These are phyloP conservation scores for Macroramphosus scolopax DNA, from an alignment of 2,797 vertebrate species.

Conservation along the genomic window DNA sequence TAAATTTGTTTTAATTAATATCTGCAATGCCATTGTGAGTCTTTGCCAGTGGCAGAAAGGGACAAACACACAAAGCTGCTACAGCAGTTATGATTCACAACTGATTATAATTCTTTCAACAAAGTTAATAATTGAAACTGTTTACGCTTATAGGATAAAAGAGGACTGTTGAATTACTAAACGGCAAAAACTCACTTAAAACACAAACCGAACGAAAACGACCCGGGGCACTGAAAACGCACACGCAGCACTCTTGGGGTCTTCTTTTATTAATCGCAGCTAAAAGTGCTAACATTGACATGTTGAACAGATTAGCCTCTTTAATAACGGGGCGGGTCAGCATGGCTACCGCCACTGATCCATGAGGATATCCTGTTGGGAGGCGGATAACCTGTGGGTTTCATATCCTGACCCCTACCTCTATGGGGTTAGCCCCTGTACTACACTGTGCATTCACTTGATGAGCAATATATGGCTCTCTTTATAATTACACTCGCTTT, in stretches of 20 bases:
- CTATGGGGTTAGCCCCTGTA: constrained; percentile 37
- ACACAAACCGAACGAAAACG: constrained; percentile 76
- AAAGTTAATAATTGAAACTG: constrained; percentile 79
- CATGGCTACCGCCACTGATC: constrained; percentile 76
- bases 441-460: constrained; percentile 31
- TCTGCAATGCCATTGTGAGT: constrained; percentile 51
- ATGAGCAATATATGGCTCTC: neutral
- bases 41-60: constrained; percentile 62
- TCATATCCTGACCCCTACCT: constrained; percentile 64
- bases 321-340: constrained; percentile 83
- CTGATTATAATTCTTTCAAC: constrained; percentile 72
- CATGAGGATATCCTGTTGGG: constrained; percentile 75
- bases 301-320: constrained; percentile 90
- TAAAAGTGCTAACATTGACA: constrained; percentile 95
- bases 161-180: constrained; percentile 74
- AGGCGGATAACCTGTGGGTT: constrained; percentile 65
- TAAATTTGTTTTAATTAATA: constrained; percentile 64
- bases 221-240: constrained; percentile 74
- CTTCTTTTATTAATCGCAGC: constrained; percentile 91
- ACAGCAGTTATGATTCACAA: constrained; percentile 46
- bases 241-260: constrained; percentile 83
- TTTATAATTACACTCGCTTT: neutral
- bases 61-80: constrained; percentile 51
- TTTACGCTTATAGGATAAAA: constrained; percentile 73
- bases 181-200: constrained; percentile 67